Evolutionary conservation across 2,888 invertebrate genomes (phyloP), one percentile per base, ranked within the genome.

Genomic region (Hirtodrosophila cameraria): DNA sequence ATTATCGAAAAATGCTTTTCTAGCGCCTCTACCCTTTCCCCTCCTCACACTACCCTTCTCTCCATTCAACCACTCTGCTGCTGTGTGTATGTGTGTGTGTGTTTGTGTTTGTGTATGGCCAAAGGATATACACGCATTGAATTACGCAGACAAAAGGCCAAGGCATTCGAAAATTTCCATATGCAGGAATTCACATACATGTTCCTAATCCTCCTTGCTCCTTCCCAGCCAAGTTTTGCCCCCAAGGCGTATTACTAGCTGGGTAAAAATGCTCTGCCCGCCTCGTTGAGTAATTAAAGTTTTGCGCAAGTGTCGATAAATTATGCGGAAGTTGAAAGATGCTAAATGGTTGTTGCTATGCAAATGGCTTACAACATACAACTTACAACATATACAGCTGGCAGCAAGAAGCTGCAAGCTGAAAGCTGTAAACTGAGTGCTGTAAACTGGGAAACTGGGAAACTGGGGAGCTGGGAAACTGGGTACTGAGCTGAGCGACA

Each of bases 281-380:
- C 60, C 67, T 61, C 66, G 78, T 65, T 59, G 84, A 80, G 85
- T 83, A 83, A 83, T 83, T 83, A 83, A 83, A 83, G 85, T 86
- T 86, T 86, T 67, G 73, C 78, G 49, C 85, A 86, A 86, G 87
- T 86, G 85, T 86, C 82, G 79, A 83, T 83, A 83, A 83, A 83
- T 83, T 83, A 83, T 83, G 82, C 83, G 71, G 68, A 81, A 75
- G 65, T 68, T 65, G 73, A 73, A 46, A 45, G 53, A 53, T 15
- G 41, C 13, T 13, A 28, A 11, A 27, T 6, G 36, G 42, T 55
- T 36, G 45, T 48, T 68, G 54, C 66, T 79, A 85, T 86, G 85
- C 87, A 86, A 82, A 81, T 84, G 69, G 67, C 69, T 58, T 58
- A 64, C 74, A 81, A 65, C 74, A 64, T 66, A 66, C 69, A 68